Conservation (phyloP, 1,140 invertebrate species). For the Oreohelix idahoensis region DNA sequence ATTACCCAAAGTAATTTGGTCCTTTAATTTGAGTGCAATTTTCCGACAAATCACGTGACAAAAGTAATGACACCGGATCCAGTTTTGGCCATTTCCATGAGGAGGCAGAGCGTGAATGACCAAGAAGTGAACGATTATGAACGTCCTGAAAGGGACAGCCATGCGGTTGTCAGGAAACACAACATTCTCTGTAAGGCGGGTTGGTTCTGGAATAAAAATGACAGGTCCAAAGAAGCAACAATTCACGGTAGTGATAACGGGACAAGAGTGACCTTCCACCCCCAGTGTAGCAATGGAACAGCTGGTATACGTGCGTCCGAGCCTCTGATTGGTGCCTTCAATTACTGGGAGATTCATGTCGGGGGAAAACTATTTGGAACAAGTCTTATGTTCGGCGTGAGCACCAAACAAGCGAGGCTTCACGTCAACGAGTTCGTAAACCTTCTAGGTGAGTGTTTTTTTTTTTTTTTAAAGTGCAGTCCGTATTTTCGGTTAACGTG, state of each 20-base stretch:
- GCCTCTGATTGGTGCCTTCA: slow-evolving; percentile 78
- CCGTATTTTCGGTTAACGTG: too few species aligned
- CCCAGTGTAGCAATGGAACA: slow-evolving; percentile 84
- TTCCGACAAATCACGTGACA: too few species aligned
- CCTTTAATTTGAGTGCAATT: too few species aligned
- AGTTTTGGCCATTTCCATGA: background rate
- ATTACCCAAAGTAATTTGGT: too few species aligned
- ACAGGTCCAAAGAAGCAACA: slow-evolving; percentile 79
- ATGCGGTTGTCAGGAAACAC: background rate
- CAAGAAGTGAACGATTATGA: background rate
- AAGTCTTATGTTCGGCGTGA: too few species aligned
- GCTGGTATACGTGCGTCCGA: slow-evolving; percentile 80
- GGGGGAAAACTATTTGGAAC: too few species aligned
- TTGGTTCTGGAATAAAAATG: slow-evolving; percentile 80
- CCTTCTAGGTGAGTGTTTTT: too few species aligned
- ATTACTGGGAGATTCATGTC: too few species aligned
- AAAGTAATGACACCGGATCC: background rate
- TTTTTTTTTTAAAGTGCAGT: too few species aligned
- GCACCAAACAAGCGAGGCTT: too few species aligned
- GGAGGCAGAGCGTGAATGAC: background rate
- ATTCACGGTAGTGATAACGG: slow-evolving; percentile 76
- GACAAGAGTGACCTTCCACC: slow-evolving; percentile 77
- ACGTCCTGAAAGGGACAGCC: background rate
- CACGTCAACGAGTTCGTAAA: too few species aligned
- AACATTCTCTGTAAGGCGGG: slow-evolving; percentile 75